Percentiles rank a stretch among this genome's conserved stretches.
phyloP scores from a whole-genome alignment of 2,113 vertebrate genomes.

The Plecotus auritus region DNA sequence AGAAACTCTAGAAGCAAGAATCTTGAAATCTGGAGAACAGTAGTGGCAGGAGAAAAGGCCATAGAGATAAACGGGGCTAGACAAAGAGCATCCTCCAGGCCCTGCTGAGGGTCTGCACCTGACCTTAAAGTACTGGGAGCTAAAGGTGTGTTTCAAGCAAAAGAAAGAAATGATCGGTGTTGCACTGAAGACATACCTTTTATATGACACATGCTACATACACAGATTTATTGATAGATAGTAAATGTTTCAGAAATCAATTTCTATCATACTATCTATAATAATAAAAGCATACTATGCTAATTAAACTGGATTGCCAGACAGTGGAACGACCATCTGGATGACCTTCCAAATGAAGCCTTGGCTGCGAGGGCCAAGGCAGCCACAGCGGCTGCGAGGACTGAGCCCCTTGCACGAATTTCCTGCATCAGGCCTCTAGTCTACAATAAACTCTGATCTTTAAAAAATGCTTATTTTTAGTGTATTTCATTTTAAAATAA shows the following conservation, averaged over 20 bases:
- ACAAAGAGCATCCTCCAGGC: accelerated
- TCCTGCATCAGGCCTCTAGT: too few species aligned
- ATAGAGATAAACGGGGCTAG: not conserved
- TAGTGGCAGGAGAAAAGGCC: not conserved
- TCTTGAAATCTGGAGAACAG: not conserved
- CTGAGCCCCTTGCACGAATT: too few species aligned
- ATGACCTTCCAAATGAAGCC: too few species aligned
- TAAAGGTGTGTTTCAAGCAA: not conserved
- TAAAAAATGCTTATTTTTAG: not conserved
- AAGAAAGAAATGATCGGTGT: not conserved
- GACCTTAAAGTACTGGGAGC: not conserved
- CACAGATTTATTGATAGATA: not conserved
- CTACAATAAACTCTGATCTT: not conserved
- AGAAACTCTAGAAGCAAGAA: not conserved
- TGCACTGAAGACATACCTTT: not conserved
- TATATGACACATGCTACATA: not conserved
- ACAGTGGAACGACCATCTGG: too few species aligned
- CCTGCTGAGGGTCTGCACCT: not conserved
- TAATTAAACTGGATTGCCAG: too few species aligned
- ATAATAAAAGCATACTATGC: not conserved
- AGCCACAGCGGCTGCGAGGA: too few species aligned
- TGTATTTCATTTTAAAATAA: not conserved
- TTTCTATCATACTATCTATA: not conserved
- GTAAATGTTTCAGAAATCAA: not conserved
- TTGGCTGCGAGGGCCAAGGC: too few species aligned